Evolutionary conservation across 2,888 invertebrate species (phyloP), one percentile per base, ranked within the genome.

Genomic region (Cantharis flavilabris): DNA sequence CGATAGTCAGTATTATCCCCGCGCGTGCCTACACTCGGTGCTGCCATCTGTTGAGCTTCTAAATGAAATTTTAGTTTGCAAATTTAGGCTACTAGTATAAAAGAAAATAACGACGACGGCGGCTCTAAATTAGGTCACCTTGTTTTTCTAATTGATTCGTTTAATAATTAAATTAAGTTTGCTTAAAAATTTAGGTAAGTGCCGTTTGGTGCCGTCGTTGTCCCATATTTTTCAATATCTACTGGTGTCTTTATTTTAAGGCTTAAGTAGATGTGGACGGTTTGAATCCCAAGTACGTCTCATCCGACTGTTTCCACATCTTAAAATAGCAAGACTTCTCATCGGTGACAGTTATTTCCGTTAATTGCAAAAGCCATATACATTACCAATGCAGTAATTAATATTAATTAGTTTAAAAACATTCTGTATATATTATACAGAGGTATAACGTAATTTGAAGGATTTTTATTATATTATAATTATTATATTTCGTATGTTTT

Each of bases 21-120:
- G 84, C 84, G 86, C 86, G 87, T 87, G 87, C 87, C 87, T 87
- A 87, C 87, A 86, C 86, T 85, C 83, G 86, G 86, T 86, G 86
- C 86, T 86, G 86, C 84, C 85, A 85, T 86, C 84, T 85, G 82
- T 84, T 84, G 83, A 84, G 85, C 85, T 86, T 84, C 81, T 85
- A 85, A 84, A 84, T 83, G 83, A 82, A 83, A 72, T 67, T 67
- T 67, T 67, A 26, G 20, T 67, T 67, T 23, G 65, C 65, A 26
- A 67, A 67, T n/a, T 67, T 67, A 67, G 65, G 65, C 65, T 67
- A 80, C 81, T 83, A 82, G 81, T 82, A 83, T 81, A 83, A 81
- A 82, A 75, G 69, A 26, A 67, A 23, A 67, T 67, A n/a, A 49
- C n/a, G 49, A n/a, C 65, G 9, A 20, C 26, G 65, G 65, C 65